These are phyloP conservation scores for Hippoglossus stenolepis DNA, from an alignment of 2,113 vertebrate genomes.

Conservation along the genomic window DNA sequence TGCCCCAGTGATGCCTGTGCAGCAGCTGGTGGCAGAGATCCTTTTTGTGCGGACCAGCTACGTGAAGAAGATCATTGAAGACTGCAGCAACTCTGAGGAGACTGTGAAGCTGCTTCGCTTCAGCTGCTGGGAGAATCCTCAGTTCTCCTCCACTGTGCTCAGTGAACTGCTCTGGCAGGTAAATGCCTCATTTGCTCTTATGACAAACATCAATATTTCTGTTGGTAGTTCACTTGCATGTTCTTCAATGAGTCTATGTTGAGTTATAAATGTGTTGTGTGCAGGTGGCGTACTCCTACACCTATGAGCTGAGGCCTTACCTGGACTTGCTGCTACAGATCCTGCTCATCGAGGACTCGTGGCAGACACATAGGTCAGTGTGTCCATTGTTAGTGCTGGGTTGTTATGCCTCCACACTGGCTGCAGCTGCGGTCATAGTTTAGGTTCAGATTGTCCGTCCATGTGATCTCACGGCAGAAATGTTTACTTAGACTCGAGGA, in stretches of 20 bases:
- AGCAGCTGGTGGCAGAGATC: conserved; percentile 97
- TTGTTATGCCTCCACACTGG: not conserved
- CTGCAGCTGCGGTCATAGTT: not conserved
- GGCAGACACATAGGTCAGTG: conserved; percentile 97
- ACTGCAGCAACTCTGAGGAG: conserved; percentile 99
- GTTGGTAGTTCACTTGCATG: not conserved
- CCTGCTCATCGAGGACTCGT: conserved; percentile 97
- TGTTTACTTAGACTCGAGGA: too few species aligned
- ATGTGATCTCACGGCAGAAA: not conserved
- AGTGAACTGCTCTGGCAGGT: conserved; percentile 99
- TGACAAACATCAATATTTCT: not conserved
- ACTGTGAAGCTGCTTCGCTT: conserved; percentile 98
- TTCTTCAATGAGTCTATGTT: not conserved
- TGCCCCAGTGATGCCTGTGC: conserved; percentile 96
- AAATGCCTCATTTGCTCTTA: conserved; percentile 29
- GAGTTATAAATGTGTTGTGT: not conserved
- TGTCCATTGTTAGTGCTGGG: not conserved
- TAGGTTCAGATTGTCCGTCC: not conserved
- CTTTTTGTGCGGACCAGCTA: conserved; percentile 99
- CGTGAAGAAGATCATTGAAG: conserved; percentile 99
- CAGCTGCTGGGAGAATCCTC: conserved; percentile 99
- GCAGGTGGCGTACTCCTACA: conserved; percentile 98
- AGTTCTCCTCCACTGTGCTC: conserved; percentile 98
- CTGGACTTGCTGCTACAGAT: conserved; percentile 98
- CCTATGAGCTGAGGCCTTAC: conserved; percentile 97